A percentile compares a stretch with the other conserved stretches of the same genome.
phyloP scores from a whole-genome alignment of 1,140 invertebrate species.

The Tetramorium alpestre region DNA sequence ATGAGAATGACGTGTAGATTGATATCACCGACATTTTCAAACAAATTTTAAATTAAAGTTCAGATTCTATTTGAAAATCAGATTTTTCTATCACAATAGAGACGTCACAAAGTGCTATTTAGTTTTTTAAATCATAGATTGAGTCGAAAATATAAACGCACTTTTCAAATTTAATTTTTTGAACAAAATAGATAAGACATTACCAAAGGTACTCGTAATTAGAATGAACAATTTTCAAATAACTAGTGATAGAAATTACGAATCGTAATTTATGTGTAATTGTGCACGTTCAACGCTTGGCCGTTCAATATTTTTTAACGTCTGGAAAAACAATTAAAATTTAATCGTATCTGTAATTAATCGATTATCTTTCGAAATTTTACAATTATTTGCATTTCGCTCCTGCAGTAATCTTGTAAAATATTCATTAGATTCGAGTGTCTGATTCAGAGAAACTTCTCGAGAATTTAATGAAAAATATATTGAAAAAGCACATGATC shows the following conservation, averaged over 20 bases:
- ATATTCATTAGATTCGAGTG: background rate
- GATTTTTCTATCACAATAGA: background rate
- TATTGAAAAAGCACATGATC: background rate
- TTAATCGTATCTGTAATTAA: background rate
- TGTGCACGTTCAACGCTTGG: background rate
- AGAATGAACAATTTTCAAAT: background rate
- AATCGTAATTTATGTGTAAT: background rate
- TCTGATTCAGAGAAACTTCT: background rate
- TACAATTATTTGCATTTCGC: background rate
- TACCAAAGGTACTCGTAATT: background rate
- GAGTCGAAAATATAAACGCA: background rate
- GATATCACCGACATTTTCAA: background rate
- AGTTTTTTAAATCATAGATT: background rate
- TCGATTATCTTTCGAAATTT: background rate
- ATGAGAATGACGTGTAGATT: conserved; percentile 5
- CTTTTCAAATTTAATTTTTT: background rate
- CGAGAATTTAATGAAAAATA: background rate
- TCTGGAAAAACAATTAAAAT: background rate
- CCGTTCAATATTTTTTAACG: background rate
- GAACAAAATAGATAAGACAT: background rate
- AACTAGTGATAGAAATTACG: background rate
- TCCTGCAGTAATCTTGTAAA: background rate
- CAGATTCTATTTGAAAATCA: background rate
- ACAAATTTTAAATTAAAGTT: background rate
- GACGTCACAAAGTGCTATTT: background rate